Base-by-base conservation (phyloP, 2,113 vertebrate genomes). In the Macaca nemestrina region DNA sequence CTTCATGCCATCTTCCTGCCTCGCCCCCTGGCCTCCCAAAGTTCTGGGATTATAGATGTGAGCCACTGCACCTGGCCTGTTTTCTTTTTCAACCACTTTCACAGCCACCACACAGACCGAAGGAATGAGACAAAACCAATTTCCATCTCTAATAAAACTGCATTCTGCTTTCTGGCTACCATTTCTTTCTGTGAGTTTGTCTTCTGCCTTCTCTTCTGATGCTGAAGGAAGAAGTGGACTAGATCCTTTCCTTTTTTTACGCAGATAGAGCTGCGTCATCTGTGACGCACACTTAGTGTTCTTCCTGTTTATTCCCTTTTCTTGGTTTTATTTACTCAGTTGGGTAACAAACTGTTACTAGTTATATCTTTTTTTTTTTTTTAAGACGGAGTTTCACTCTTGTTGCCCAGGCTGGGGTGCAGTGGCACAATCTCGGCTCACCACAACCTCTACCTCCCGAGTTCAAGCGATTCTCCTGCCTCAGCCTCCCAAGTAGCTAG, bases 251-350 rank as follows among this genome's bases (percentile, higher is more conserved):
- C 23, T 75, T 80, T 91, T 76, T 50, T 61, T 67, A 57, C 30
- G 40, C 16, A 83, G 43, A 22, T 32, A 27, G 55, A 79, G 12
- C 86, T 20, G 78, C 32, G 27, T 79, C 40, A 35, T 57, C 55
- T 90, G 64, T 85, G 82, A 88, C 7, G 57, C 61, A 45, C 91
- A 81, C 22, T 61, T 78, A 32, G 16, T 64, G 32, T 82, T 84
- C 67, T 92, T 86, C 70, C 40, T 84, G 32, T 61, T 68, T 43
- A 27, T 52, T 50, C 73, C 50, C 50, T 84, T 95, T 93, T 57
- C 59, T 88, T 68, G 38, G 55, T 97, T 85, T 95, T 92, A 72
- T 79, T 92, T 79, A 82, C 14, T 80, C 61, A 59, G 16, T 82
- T 90, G 45, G 23, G 72, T 78, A 90, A 55, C 18, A 92, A 18